phyloP scores from a whole-genome alignment of 2,888 invertebrate species.

The Troides aeacus region DNA sequence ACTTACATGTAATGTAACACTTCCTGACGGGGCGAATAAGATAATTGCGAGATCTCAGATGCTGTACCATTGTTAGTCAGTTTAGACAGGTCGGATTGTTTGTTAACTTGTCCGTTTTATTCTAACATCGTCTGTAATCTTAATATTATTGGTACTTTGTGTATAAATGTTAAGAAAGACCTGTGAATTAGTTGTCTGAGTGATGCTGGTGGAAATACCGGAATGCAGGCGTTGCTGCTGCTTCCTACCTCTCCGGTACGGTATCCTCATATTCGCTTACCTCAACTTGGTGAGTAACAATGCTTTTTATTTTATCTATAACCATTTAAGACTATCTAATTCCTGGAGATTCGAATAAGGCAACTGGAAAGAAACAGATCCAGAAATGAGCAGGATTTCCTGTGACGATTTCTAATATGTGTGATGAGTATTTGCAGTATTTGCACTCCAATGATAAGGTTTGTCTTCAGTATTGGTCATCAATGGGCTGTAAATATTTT shows the following conservation, averaged over 20 bases:
- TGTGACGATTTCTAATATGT: too few relatives aligned
- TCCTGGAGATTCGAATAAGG: too few relatives aligned
- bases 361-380: too few relatives aligned
- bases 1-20: constrained; percentile 21
- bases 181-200: background rate
- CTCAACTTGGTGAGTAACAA: constrained; percentile 44
- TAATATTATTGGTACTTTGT: background rate
- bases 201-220: constrained; percentile 50
- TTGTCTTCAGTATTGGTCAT: too few relatives aligned
- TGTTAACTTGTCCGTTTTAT: background rate
- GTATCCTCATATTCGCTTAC: constrained; percentile 50
- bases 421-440: too few relatives aligned
- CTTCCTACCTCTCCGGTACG: constrained; percentile 51
- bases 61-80: constrained; percentile 3
- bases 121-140: background rate
- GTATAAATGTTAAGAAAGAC: background rate
- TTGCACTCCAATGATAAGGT: too few relatives aligned
- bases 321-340: too few relatives aligned
- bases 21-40: constrained; percentile 22
- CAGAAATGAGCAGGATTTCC: too few relatives aligned
- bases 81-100: background rate
- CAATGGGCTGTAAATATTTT: too few relatives aligned
- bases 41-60: constrained; percentile 20
- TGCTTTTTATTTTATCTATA: too few relatives aligned
- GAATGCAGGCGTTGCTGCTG: constrained; percentile 49